Conservation (phyloP, 2,888 invertebrate species). For the Amiota minor region DNA sequence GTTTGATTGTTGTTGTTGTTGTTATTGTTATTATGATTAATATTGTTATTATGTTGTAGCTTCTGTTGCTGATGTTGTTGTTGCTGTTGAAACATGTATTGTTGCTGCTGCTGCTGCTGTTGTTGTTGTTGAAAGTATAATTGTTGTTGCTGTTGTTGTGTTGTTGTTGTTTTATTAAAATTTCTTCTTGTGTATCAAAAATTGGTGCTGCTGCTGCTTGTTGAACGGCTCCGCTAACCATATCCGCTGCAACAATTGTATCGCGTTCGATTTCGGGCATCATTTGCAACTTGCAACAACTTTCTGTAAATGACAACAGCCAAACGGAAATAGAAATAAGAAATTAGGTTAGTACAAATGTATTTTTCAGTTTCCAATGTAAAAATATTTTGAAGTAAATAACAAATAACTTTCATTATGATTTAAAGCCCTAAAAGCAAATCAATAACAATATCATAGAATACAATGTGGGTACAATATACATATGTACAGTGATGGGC, state of each 20-base stretch:
- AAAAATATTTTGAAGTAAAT: too few species aligned
- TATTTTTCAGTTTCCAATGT: slow-evolving; percentile 21
- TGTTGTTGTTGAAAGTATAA: slow-evolving; percentile 36
- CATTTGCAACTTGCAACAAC: slow-evolving; percentile 58
- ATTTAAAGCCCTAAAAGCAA: too few species aligned
- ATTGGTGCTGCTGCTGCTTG: slow-evolving; percentile 56
- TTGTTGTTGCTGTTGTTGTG: slow-evolving; percentile 40
- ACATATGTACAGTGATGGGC: too few species aligned
- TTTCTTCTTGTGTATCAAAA: slow-evolving; percentile 58
- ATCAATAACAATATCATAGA: too few species aligned
- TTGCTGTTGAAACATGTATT: slow-evolving; percentile 36
- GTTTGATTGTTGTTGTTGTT: slow-evolving; percentile 44
- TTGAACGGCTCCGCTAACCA: slow-evolving; percentile 67
- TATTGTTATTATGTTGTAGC: slow-evolving; percentile 34
- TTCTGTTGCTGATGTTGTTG: slow-evolving; percentile 51
- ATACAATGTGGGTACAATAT: too few species aligned
- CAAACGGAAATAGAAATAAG: slow-evolving; percentile 29
- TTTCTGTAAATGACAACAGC: slow-evolving; percentile 24
- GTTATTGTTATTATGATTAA: slow-evolving; percentile 37
- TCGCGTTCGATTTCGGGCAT: slow-evolving; percentile 74
- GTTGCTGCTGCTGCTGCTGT: slow-evolving; percentile 46
- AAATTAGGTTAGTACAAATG: slow-evolving; percentile 26
- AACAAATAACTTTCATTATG: too few species aligned
- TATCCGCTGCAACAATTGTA: slow-evolving; percentile 67
- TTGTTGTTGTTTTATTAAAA: slow-evolving; percentile 56